A percentile compares a stretch with the other conserved stretches of the same genome.
These are phyloP conservation scores for Okapia johnstoni DNA, from an alignment of 2,113 vertebrate genomes.

Conservation along the genomic window DNA sequence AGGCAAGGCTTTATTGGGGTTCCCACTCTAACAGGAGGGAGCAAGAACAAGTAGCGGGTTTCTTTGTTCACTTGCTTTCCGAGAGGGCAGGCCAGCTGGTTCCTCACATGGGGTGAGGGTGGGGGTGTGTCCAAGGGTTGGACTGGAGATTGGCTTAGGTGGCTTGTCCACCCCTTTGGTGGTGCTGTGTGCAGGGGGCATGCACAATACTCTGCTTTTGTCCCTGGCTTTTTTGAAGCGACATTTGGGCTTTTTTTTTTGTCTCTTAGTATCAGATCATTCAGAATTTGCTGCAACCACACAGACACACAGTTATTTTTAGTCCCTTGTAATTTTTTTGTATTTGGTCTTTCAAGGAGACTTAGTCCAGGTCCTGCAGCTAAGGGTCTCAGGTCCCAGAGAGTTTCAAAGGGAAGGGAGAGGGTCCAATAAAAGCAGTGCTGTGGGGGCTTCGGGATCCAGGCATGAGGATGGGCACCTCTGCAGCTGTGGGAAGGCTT, in stretches of 20 bases:
- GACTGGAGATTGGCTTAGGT: background rate
- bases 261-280: background rate
- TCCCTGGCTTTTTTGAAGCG: background rate
- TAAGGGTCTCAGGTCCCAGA: background rate
- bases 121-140: background rate
- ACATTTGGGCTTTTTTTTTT: background rate
- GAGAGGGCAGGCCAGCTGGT: background rate
- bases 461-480: rapidly evolving
- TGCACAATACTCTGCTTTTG: background rate
- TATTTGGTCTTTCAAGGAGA: background rate
- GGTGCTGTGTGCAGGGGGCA: background rate
- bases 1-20: background rate
- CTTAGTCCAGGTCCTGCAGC: background rate
- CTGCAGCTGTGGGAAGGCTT: background rate
- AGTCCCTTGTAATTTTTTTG: background rate
- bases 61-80: background rate
- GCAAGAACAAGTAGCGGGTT: background rate
- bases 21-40: background rate
- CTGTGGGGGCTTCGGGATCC: background rate
- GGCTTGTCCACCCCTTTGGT: background rate
- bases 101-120: background rate
- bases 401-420: background rate
- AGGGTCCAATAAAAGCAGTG: background rate
- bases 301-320: background rate
- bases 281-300: background rate